Evolutionary conservation across 2,797 vertebrate species (phyloP).

Genomic region (Eleutherodactylus coqui): DNA sequence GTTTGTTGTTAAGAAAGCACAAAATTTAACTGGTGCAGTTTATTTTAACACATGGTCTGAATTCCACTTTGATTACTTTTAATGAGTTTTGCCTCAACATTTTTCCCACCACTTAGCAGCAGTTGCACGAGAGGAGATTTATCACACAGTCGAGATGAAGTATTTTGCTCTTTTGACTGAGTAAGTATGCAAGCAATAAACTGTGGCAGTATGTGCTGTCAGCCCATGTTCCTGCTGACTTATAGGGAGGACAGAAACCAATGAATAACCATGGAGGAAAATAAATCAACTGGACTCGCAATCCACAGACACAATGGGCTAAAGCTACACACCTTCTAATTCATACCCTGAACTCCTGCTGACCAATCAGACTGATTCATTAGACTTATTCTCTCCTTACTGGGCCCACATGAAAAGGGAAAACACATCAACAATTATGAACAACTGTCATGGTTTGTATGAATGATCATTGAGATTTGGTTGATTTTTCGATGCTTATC

Average conservation of each 20-base stretch:
- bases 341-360: constrained; percentile 9
- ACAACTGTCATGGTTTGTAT: too few species aligned
- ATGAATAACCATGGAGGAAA: constrained; percentile 27
- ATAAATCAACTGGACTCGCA: constrained; percentile 44
- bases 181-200: constrained; percentile 55
- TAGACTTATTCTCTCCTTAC: background rate
- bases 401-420: background rate
- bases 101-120: constrained; percentile 62
- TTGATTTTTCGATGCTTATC: too few species aligned
- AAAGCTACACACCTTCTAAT: constrained; percentile 33
- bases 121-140: constrained; percentile 61
- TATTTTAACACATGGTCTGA: constrained; percentile 66
- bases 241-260: constrained; percentile 25
- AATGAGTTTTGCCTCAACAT: constrained; percentile 63
- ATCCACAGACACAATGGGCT: constrained; percentile 30
- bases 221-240: constrained; percentile 39
- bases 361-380: constrained; percentile 9
- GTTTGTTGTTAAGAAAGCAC: constrained; percentile 65
- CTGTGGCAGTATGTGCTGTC: constrained; percentile 45
- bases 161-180: constrained; percentile 55
- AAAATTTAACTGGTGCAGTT: constrained; percentile 65
- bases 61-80: constrained; percentile 68
- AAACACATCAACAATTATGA: too few species aligned
- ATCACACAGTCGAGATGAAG: constrained; percentile 58
- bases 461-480: too few species aligned